Evolutionary conservation across 2,113 vertebrate species (phyloP).

Genomic region (Leiothrix lutea): DNA sequence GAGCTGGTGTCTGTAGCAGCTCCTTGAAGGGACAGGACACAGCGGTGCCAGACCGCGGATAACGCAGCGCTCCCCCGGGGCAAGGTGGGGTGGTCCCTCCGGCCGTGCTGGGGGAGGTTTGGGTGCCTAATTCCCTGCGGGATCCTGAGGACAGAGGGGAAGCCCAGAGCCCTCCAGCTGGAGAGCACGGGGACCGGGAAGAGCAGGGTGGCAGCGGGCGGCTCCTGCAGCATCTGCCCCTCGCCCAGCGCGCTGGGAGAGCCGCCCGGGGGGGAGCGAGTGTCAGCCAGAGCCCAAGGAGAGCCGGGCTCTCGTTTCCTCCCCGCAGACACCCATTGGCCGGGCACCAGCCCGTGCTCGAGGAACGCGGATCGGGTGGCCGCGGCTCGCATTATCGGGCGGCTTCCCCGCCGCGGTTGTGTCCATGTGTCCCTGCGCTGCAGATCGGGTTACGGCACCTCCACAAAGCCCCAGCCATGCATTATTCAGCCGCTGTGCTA

Average conservation of each 20-base stretch:
- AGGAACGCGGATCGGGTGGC: constrained; percentile 62
- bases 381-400: constrained; percentile 14
- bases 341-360: constrained; percentile 56
- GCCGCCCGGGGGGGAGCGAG: background rate
- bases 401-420: constrained; percentile 28
- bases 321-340: background rate
- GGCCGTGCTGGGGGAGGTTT: rapidly evolving
- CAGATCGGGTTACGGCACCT: constrained; percentile 56
- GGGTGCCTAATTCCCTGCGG: background rate
- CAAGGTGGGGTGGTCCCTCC: rapidly evolving
- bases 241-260: background rate
- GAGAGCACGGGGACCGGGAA: background rate
- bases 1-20: background rate
- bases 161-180: background rate
- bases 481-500: constrained; percentile 58
- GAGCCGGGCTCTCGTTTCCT: constrained; percentile 30
- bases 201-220: background rate
- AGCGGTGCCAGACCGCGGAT: rapidly evolving
- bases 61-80: rapidly evolving
- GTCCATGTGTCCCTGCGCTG: background rate
- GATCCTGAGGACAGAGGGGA: background rate
- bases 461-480: constrained; percentile 56
- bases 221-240: background rate
- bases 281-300: background rate
- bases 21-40: background rate